Conservation (phyloP, 2,888 invertebrate species). For the Lithophane ornitopus region DNA sequence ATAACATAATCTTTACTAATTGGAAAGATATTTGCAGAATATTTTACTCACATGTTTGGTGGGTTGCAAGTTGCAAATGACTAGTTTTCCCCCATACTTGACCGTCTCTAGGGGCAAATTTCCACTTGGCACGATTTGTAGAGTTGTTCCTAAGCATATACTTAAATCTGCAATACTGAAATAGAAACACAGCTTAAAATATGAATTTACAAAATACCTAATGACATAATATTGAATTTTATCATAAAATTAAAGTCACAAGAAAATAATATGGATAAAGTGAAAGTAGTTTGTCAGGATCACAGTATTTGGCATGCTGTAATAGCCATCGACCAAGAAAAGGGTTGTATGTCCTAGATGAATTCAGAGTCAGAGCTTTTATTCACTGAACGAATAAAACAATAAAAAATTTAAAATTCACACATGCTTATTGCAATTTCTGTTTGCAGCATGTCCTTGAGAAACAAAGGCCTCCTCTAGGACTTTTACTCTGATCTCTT, state of each 20-base stretch:
- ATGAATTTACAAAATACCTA: background rate
- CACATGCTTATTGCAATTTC: background rate
- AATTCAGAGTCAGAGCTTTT: no score
- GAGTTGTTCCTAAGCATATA: slow-evolving; percentile 98
- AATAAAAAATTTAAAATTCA: background rate
- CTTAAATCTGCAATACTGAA: slow-evolving; percentile 97
- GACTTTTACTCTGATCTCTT: background rate
- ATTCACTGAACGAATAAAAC: background rate
- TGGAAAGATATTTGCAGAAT: background rate
- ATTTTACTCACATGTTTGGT: slow-evolving; percentile 96
- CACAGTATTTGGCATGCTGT: background rate
- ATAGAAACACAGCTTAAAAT: slow-evolving; percentile 61
- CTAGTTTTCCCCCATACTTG: slow-evolving; percentile 96
- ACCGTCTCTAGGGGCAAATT: slow-evolving; percentile 96
- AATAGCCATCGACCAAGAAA: background rate
- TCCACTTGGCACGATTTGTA: slow-evolving; percentile 99
- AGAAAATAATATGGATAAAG: background rate
- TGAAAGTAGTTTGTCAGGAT: background rate
- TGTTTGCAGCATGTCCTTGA: no score
- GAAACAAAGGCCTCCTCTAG: background rate
- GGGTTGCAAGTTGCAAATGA: slow-evolving; percentile 99
- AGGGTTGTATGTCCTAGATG: no score
- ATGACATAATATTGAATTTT: background rate
- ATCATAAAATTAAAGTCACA: background rate
- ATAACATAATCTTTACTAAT: no score